phyloP scores from a whole-genome alignment of 2,888 invertebrate genomes.

The Meghimatium bilineatum region DNA sequence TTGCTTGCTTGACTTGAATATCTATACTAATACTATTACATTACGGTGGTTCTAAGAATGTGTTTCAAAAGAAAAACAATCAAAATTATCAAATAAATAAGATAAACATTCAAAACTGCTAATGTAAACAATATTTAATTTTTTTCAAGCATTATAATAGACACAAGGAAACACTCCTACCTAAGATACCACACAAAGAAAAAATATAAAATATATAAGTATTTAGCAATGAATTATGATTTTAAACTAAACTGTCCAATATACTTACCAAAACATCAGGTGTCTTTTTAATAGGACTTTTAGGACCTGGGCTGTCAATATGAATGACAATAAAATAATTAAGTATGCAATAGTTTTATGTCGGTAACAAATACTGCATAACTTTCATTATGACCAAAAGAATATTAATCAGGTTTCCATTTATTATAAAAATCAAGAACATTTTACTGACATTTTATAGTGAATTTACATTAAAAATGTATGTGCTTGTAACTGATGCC shows the following conservation, averaged over 20 bases:
- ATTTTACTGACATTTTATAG: too few relatives aligned
- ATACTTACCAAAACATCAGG: conserved; percentile 36
- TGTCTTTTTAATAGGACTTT: conserved; percentile 32
- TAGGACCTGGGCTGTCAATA: conserved; percentile 33
- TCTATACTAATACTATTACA: too few relatives aligned
- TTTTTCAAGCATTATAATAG: background rate
- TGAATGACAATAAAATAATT: background rate
- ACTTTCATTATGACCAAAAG: too few relatives aligned
- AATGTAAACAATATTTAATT: background rate
- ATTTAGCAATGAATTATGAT: background rate
- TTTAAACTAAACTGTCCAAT: background rate
- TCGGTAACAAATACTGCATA: too few relatives aligned
- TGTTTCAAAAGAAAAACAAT: background rate
- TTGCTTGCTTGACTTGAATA: too few relatives aligned
- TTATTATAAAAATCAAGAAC: too few relatives aligned
- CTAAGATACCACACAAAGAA: background rate
- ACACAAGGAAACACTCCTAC: background rate
- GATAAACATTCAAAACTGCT: background rate
- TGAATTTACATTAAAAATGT: too few relatives aligned
- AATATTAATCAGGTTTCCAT: too few relatives aligned
- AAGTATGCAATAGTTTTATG: too few relatives aligned
- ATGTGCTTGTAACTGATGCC: too few relatives aligned
- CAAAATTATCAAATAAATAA: background rate
- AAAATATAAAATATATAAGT: background rate
- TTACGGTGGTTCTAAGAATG: too few relatives aligned